A percentile compares a stretch with the other conserved stretches of the same genome.
Conservation (phyloP, 2,797 vertebrate genomes). For the Echiichthys vipera region DNA sequence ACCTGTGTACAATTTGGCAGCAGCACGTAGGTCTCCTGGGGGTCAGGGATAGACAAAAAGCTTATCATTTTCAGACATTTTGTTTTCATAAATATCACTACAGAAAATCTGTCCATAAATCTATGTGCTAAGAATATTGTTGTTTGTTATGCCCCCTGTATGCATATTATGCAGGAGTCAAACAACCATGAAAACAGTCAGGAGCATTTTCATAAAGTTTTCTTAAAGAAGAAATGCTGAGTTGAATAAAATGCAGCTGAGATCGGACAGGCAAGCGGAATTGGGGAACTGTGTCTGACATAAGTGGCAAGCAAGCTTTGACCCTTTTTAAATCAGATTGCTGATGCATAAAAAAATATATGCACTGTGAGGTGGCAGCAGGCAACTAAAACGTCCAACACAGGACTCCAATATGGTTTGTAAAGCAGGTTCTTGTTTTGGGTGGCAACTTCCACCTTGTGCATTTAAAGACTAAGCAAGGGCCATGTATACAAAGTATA, state of each 20-base stretch:
- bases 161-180: not conserved
- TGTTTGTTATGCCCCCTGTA: not conserved
- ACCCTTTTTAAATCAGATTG: conserved; percentile 73
- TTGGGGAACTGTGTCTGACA: conserved; percentile 69
- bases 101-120: not conserved
- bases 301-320: conserved; percentile 58
- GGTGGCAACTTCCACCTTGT: conserved; percentile 17
- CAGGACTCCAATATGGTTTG: conserved; percentile 41
- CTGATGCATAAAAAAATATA: conserved; percentile 77
- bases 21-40: too few relatives aligned
- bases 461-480: conserved; percentile 29
- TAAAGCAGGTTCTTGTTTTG: conserved; percentile 39
- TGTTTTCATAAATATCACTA: too few relatives aligned
- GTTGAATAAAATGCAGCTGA: conserved; percentile 58
- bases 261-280: conserved; percentile 62
- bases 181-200: conserved; percentile 40
- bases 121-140: not conserved
- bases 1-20: too few relatives aligned
- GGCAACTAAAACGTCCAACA: conserved; percentile 44
- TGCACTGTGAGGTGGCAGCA: conserved; percentile 46
- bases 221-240: conserved; percentile 70
- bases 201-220: conserved; percentile 47
- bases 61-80: too few relatives aligned
- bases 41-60: too few relatives aligned
- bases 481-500: not conserved